Evolutionary conservation across 2,797 vertebrate genomes (phyloP).

Genomic region (Scleropages formosus): DNA sequence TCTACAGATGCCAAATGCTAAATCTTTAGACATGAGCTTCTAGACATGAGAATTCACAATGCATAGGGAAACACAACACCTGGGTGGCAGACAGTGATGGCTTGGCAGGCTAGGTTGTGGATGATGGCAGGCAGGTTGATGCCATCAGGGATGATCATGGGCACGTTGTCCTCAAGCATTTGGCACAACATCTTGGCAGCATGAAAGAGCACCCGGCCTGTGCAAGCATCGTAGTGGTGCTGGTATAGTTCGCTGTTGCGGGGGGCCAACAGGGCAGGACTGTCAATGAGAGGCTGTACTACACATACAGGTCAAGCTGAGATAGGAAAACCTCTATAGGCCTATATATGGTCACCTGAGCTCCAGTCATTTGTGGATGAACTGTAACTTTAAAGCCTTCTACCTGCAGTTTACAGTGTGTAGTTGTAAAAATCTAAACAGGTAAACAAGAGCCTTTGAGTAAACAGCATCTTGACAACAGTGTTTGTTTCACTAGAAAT

Average conservation of each 20-base stretch:
- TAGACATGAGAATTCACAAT: background rate
- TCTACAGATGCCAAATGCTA: background rate
- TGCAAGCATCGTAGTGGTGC: slow-evolving; percentile 69
- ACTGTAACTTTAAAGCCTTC: no score
- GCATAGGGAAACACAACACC: slow-evolving; percentile 61
- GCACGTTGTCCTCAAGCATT: slow-evolving; percentile 79
- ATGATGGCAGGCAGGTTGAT: slow-evolving; percentile 80
- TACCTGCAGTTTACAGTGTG: no score
- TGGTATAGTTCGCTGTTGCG: slow-evolving; percentile 69
- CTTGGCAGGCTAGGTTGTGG: slow-evolving; percentile 81
- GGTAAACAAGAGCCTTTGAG: no score
- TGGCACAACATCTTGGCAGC: slow-evolving; percentile 82
- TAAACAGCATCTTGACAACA: no score
- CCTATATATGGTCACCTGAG: no score
- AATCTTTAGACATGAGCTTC: background rate
- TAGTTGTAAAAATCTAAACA: no score
- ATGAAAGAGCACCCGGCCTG: slow-evolving; percentile 79
- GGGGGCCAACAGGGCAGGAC: background rate
- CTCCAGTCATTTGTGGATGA: no score
- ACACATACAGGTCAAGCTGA: background rate
- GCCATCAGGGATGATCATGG: slow-evolving; percentile 72
- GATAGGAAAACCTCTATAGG: background rate
- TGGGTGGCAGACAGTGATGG: slow-evolving; percentile 80
- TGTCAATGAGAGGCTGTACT: background rate
- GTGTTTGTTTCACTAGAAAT: no score